Conservation (phyloP, 2,113 vertebrate species). For the Python bivittatus region DNA sequence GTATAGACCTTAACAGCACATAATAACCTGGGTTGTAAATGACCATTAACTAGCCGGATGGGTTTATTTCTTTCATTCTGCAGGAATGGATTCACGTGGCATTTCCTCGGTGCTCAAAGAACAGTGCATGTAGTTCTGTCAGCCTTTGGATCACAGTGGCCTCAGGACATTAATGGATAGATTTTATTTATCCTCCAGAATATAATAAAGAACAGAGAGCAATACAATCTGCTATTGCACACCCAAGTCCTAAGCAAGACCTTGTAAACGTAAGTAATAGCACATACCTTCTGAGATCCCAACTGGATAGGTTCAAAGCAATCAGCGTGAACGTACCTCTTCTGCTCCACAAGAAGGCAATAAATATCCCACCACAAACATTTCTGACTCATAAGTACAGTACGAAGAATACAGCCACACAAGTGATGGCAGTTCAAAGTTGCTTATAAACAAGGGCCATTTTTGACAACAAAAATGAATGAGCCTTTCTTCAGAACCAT, state of each 20-base stretch:
- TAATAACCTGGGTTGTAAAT: background rate
- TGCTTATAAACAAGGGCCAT: background rate
- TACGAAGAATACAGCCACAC: background rate
- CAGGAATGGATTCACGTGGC: background rate
- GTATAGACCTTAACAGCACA: background rate
- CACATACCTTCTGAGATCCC: slow-evolving; percentile 62
- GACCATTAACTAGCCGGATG: background rate
- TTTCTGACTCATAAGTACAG: background rate
- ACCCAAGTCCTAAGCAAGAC: background rate
- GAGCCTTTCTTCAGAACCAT: background rate
- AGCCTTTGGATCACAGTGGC: background rate
- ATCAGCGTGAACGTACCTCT: slow-evolving; percentile 68
- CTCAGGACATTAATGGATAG: background rate
- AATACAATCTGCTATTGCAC: background rate
- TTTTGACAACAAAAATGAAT: background rate
- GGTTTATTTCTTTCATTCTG: background rate
- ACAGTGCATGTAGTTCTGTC: background rate
- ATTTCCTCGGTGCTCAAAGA: background rate
- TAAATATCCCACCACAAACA: fast-evolving
- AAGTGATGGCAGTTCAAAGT: background rate
- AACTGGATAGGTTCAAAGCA: background rate
- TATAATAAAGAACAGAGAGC: background rate
- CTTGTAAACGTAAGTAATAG: background rate
- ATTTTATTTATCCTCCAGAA: background rate
- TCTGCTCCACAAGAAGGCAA: slow-evolving; percentile 11